Percentiles rank a stretch among this genome's conserved stretches.
Conservation (phyloP, 2,888 invertebrate genomes). For the Agriopis leucophaearia region DNA sequence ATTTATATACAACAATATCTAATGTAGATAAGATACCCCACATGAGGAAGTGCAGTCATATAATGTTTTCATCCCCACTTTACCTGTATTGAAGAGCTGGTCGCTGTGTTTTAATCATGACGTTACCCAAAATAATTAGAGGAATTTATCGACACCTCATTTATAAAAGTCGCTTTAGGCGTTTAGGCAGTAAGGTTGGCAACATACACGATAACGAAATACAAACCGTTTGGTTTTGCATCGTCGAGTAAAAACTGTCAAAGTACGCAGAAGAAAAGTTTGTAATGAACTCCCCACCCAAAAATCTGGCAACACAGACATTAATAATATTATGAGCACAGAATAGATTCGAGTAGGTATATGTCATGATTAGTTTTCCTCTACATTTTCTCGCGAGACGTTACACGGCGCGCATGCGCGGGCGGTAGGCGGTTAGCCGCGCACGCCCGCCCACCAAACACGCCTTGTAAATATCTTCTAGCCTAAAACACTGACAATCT, state of each 20-base stretch:
- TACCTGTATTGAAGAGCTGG: no score
- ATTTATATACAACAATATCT: no score
- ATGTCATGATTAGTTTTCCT: slow-evolving; percentile 69
- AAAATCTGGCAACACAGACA: slow-evolving; percentile 15
- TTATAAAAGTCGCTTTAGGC: no score
- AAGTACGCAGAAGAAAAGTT: neutral
- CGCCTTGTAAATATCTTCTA: slow-evolving; percentile 59
- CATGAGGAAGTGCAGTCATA: no score
- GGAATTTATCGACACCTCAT: no score
- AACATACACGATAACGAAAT: no score
- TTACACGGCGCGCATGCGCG: slow-evolving; percentile 75
- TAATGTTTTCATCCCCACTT: no score
- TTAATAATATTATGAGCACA: slow-evolving; percentile 46
- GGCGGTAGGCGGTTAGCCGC: slow-evolving; percentile 85
- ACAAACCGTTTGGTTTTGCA: neutral
- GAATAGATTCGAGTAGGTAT: slow-evolving; percentile 37
- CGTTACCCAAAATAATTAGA: no score
- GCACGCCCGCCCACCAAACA: slow-evolving; percentile 74
- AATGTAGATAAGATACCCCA: no score
- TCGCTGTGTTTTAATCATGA: no score
- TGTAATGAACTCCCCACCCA: neutral
- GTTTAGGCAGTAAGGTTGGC: no score
- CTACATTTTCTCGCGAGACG: slow-evolving; percentile 75
- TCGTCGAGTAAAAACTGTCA: neutral
- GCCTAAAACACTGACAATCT: slow-evolving; percentile 41